Percentiles rank a stretch among this genome's conserved stretches.
These are phyloP conservation scores for Prosapia bicincta DNA, from an alignment of 2,888 invertebrate genomes.

Conservation along the genomic window DNA sequence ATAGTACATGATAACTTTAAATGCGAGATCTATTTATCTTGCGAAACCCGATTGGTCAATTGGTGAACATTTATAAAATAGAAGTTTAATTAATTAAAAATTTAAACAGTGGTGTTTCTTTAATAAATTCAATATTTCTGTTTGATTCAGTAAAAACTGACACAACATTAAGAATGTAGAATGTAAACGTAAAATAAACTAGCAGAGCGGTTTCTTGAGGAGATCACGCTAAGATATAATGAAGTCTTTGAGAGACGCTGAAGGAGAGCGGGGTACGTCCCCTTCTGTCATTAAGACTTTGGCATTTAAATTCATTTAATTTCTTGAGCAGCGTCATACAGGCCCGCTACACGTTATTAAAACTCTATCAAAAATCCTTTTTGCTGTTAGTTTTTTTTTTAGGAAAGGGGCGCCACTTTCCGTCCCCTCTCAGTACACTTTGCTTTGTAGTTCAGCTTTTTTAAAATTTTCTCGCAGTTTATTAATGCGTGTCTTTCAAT, in stretches of 20 bases:
- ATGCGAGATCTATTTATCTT: too few relatives aligned
- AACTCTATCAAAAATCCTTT: conserved; percentile 16
- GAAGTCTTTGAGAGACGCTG: conserved; percentile 5
- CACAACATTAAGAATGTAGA: too few relatives aligned
- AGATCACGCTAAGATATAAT: conserved; percentile 4
- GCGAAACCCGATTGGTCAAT: too few relatives aligned
- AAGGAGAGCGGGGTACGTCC: not conserved
- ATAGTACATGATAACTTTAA: too few relatives aligned
- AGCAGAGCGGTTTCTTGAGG: not conserved
- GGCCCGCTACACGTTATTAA: conserved; percentile 14
- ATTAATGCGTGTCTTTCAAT: not conserved
- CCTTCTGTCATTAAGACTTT: conserved; percentile 15
- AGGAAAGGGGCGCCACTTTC: not conserved
- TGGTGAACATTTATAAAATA: too few relatives aligned
- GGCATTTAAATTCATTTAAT: conserved; percentile 25
- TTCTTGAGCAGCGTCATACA: conserved; percentile 5
- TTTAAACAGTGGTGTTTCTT: too few relatives aligned
- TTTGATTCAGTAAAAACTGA: too few relatives aligned
- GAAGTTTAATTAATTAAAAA: too few relatives aligned
- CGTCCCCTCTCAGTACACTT: not conserved
- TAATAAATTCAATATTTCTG: too few relatives aligned
- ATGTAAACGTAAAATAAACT: too few relatives aligned
- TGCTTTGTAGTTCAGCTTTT: not conserved
- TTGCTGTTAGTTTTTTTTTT: not conserved
- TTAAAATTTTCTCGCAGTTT: not conserved